Conservation (phyloP, 2,113 vertebrate genomes). For the Solea senegalensis region DNA sequence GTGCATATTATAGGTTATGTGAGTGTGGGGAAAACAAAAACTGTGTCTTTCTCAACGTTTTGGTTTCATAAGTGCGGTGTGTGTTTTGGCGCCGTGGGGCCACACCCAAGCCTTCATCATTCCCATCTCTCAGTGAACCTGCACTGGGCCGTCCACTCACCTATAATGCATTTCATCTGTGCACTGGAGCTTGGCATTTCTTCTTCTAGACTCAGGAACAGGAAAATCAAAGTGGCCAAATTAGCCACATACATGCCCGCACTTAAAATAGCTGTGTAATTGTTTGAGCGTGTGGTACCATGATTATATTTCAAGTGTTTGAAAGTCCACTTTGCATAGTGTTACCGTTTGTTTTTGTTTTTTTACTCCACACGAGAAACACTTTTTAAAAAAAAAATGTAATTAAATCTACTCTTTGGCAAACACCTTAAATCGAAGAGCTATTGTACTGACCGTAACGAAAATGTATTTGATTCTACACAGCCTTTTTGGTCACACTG, state of each 20-base stretch:
- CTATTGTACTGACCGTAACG: neutral
- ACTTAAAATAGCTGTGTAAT: constrained; percentile 70
- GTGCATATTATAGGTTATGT: neutral
- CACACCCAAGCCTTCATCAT: constrained; percentile 62
- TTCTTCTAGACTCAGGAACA: constrained; percentile 65
- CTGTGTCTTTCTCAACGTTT: neutral
- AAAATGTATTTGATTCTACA: constrained; percentile 10
- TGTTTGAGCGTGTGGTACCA: constrained; percentile 61
- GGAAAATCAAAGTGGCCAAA: constrained; percentile 68
- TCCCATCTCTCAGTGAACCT: constrained; percentile 65
- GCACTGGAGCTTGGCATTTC: constrained; percentile 56
- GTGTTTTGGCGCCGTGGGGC: constrained; percentile 12
- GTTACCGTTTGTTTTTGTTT: constrained; percentile 9
- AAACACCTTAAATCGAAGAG: constrained; percentile 6
- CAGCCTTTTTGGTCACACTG: constrained; percentile 3
- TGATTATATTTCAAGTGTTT: constrained; percentile 49
- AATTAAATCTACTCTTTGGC: constrained; percentile 5
- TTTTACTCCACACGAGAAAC: neutral
- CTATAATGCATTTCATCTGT: constrained; percentile 58
- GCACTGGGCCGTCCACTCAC: constrained; percentile 22
- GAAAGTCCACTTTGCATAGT: constrained; percentile 44
- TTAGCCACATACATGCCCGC: constrained; percentile 52
- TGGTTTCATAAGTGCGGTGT: constrained; percentile 23
- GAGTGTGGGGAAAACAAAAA: constrained; percentile 6
- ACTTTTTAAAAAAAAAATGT: neutral